Evolutionary conservation across 2,113 vertebrate genomes (phyloP).

Genomic region (Clarias magur): DNA sequence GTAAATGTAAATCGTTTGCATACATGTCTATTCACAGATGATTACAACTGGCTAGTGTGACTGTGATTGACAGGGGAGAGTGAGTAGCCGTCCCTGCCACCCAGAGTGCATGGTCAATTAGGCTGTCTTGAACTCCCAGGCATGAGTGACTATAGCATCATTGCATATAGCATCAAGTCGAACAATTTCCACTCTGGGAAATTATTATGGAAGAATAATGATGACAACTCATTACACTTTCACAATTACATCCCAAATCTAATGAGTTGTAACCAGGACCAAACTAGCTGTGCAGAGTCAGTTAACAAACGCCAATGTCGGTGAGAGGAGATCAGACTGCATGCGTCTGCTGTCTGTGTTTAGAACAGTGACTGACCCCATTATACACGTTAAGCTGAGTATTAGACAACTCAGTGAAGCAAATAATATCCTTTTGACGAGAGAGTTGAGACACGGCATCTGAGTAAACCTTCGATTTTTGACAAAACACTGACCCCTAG

Average conservation of each 20-base stretch:
- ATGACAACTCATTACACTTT: neutral
- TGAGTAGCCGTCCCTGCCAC: neutral
- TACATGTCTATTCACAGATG: neutral
- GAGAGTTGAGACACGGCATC: neutral
- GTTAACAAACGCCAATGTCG: neutral
- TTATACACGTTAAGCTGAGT: neutral
- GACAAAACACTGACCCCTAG: slow-evolving; percentile 39
- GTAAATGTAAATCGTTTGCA: no score
- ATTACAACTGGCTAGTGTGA: neutral
- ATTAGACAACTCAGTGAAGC: neutral
- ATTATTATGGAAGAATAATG: neutral
- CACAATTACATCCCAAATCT: neutral
- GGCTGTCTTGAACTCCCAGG: neutral
- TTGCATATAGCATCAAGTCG: neutral
- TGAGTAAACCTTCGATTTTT: neutral
- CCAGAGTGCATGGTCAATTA: neutral
- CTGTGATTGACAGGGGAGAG: neutral
- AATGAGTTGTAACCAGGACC: no score
- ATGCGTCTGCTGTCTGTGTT: neutral
- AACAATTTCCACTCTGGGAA: neutral
- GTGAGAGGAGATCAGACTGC: neutral
- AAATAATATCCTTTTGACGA: neutral
- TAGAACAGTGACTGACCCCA: neutral
- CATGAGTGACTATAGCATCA: neutral
- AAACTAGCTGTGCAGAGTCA: neutral